Percentiles rank a stretch among this genome's conserved stretches.
These are phyloP conservation scores for Ianthella basta DNA, from an alignment of 37 sponge, comb jelly and placozoan genomes.

Conservation along the genomic window DNA sequence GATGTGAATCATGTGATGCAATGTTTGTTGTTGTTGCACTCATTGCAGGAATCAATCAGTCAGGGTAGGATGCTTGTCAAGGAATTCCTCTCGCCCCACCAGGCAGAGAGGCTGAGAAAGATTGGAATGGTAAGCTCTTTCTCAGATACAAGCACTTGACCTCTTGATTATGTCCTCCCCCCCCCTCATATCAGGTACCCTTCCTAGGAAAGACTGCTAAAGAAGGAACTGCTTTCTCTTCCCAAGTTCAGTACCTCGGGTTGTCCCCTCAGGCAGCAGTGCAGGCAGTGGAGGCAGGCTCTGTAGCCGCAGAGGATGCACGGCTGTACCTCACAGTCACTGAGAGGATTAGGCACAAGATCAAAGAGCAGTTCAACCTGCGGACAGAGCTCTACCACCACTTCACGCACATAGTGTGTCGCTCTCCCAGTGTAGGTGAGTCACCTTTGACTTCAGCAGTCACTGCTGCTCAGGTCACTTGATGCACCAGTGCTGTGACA, in stretches of 20 bases:
- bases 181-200: not conserved
- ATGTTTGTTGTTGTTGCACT: too few relatives aligned
- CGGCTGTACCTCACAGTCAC: not conserved
- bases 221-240: conserved; percentile 6
- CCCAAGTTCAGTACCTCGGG: conserved; percentile 18
- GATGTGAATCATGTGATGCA: too few relatives aligned
- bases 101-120: not conserved
- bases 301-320: not conserved
- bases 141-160: not conserved
- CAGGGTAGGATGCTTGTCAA: not conserved
- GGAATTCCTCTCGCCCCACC: not conserved
- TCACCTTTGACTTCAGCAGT: too few relatives aligned
- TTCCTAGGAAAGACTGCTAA: not conserved
- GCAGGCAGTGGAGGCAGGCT: not conserved
- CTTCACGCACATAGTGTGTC: conserved; percentile 31
- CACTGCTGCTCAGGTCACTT: too few relatives aligned
- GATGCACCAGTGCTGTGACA: too few relatives aligned
- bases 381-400: conserved; percentile 11
- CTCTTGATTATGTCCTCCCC: not conserved
- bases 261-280: not conserved
- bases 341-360: not conserved
- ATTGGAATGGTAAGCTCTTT: not conserved
- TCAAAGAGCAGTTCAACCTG: conserved; percentile 8
- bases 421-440: conserved; percentile 26
- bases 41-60: too few relatives aligned